A percentile compares a stretch with the other conserved stretches of the same genome.
Conservation (phyloP, 2,113 vertebrate species). For the Capreolus pygargus region DNA sequence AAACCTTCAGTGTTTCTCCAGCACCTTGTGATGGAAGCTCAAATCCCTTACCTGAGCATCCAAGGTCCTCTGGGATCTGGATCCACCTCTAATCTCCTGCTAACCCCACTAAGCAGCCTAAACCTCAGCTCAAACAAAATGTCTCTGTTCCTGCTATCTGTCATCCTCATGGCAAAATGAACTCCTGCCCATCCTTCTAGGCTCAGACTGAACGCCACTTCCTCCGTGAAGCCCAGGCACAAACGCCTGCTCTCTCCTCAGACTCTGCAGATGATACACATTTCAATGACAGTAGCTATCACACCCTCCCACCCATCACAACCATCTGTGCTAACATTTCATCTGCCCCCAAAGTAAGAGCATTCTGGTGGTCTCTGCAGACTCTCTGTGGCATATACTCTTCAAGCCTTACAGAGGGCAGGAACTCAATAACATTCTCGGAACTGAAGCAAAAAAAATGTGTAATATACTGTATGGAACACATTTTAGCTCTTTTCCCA, state of each 20-base stretch:
- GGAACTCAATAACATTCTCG: background rate
- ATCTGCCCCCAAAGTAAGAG: background rate
- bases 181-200: background rate
- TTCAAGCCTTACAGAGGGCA: background rate
- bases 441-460: background rate
- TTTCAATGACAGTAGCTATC: background rate
- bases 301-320: background rate
- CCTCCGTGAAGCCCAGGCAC: background rate
- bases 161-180: conserved; percentile 7
- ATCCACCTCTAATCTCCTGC: background rate
- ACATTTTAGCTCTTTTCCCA: background rate
- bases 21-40: background rate
- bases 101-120: background rate
- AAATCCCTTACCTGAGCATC: background rate
- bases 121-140: background rate
- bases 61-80: background rate
- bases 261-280: background rate
- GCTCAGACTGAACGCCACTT: background rate
- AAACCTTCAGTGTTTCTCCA: background rate
- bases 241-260: background rate
- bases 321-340: background rate
- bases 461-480: background rate
- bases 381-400: background rate
- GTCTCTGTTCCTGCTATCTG: conserved; percentile 28
- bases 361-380: background rate